phyloP scores from a whole-genome alignment of 2,797 vertebrate genomes.

The Valencia hispanica region DNA sequence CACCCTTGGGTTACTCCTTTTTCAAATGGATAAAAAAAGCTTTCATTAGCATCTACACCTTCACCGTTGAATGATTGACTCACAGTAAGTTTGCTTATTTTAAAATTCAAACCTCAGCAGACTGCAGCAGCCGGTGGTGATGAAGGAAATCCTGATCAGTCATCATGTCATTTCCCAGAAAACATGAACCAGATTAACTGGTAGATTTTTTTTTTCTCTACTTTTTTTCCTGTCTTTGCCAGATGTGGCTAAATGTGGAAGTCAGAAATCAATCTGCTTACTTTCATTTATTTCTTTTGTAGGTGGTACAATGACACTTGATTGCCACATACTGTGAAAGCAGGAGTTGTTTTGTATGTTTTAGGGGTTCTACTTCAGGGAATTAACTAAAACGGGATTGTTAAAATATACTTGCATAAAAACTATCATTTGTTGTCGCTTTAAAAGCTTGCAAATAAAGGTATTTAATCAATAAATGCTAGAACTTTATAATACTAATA shows the following conservation, averaged over 20 bases:
- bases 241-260: slow-evolving; percentile 38
- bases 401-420: not conserved
- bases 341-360: not conserved
- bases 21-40: slow-evolving; percentile 1
- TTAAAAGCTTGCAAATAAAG: not conserved
- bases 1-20: slow-evolving; percentile 16
- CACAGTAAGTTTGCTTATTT: slow-evolving; percentile 15
- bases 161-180: slow-evolving; percentile 28
- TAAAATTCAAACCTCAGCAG: slow-evolving; percentile 28
- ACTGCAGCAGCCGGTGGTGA: slow-evolving; percentile 29
- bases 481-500: not conserved
- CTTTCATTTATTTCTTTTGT: slow-evolving; percentile 6
- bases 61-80: slow-evolving; percentile 40
- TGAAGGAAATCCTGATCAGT: slow-evolving; percentile 47
- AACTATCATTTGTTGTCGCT: not conserved
- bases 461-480: not conserved
- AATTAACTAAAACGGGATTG: not conserved
- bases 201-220: not conserved
- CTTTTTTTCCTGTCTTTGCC: not conserved
- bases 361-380: not conserved
- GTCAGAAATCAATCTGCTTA: slow-evolving; percentile 21
- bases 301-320: not conserved
- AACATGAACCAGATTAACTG: slow-evolving; percentile 15
- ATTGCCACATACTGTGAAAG: not conserved
- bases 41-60: slow-evolving; percentile 9